phyloP scores from a whole-genome alignment of 1,140 invertebrate genomes.

The Magallana angulata region DNA sequence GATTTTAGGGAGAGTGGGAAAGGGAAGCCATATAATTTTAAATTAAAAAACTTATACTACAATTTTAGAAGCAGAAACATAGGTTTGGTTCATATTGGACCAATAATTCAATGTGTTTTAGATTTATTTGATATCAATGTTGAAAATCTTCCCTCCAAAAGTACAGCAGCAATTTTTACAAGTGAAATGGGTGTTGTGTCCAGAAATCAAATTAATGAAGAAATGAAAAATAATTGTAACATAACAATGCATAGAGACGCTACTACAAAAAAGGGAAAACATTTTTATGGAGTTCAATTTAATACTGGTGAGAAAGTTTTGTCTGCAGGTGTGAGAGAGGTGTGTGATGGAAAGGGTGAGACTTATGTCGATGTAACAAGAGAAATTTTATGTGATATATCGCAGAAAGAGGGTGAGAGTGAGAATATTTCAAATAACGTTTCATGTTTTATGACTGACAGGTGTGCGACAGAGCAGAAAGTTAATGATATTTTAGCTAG shows the following conservation, averaged over 20 bases:
- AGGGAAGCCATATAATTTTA: constrained; percentile 29
- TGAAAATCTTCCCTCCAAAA: neutral
- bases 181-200: constrained; percentile 9
- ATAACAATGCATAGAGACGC: constrained; percentile 46
- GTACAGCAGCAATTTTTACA: neutral
- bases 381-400: too few species aligned
- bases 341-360: too few species aligned
- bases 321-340: constrained; percentile 27
- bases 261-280: constrained; percentile 42
- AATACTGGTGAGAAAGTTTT: neutral
- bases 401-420: too few species aligned
- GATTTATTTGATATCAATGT: constrained; percentile 7
- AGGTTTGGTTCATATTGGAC: neutral
- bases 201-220: constrained; percentile 20
- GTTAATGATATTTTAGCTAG: constrained; percentile 18
- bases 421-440: too few species aligned
- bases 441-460: neutral
- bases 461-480: constrained; percentile 34
- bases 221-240: neutral
- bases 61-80: constrained; percentile 26
- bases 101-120: neutral
- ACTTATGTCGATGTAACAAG: too few species aligned
- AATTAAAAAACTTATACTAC: constrained; percentile 11
- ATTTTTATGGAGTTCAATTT: constrained; percentile 50
- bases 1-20: constrained; percentile 16